A percentile compares a stretch with the other conserved stretches of the same genome.
Conservation (phyloP, 1,140 invertebrate species). For the Aphelenchoides avenae region DNA sequence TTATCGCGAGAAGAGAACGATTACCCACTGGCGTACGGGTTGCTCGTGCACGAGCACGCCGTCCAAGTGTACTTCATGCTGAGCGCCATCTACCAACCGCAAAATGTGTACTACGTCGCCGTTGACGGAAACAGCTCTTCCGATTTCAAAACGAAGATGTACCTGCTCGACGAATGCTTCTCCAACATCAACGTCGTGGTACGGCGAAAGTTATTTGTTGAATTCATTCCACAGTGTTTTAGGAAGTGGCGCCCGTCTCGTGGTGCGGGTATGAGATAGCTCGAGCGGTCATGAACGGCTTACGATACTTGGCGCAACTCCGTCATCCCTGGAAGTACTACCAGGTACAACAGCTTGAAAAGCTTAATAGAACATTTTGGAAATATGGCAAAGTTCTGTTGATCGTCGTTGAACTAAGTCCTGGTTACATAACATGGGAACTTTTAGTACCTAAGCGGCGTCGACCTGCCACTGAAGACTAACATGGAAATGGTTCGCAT, state of each 20-base stretch:
- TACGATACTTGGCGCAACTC: slow-evolving; percentile 15
- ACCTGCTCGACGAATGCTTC: slow-evolving; percentile 23
- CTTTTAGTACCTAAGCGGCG: slow-evolving; percentile 26
- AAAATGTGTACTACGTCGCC: slow-evolving; percentile 37
- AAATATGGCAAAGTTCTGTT: too few species aligned
- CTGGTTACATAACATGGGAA: too few species aligned
- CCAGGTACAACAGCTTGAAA: slow-evolving; percentile 13
- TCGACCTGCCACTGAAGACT: slow-evolving; percentile 33
- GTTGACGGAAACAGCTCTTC: slow-evolving; percentile 23
- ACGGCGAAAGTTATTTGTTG: slow-evolving; percentile 15
- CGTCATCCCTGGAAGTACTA: slow-evolving; percentile 29
- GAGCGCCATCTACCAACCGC: too few species aligned
- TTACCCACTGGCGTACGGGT: slow-evolving; percentile 16
- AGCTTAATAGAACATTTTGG: too few species aligned
- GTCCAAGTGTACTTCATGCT: slow-evolving; percentile 23
- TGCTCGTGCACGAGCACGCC: slow-evolving; percentile 18
- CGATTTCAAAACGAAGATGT: slow-evolving; percentile 19
- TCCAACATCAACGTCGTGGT: slow-evolving; percentile 32
- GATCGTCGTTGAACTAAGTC: slow-evolving; percentile 3
- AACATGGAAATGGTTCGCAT: slow-evolving; percentile 36
- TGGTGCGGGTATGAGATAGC: slow-evolving; percentile 25
- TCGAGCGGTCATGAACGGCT: slow-evolving; percentile 16
- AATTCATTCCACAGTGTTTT: slow-evolving; percentile 21
- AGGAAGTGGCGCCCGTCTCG: slow-evolving; percentile 13
- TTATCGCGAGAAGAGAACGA: slow-evolving; percentile 10